Conservation (phyloP, 2,113 vertebrate genomes). For the Hemichromis elongatus region DNA sequence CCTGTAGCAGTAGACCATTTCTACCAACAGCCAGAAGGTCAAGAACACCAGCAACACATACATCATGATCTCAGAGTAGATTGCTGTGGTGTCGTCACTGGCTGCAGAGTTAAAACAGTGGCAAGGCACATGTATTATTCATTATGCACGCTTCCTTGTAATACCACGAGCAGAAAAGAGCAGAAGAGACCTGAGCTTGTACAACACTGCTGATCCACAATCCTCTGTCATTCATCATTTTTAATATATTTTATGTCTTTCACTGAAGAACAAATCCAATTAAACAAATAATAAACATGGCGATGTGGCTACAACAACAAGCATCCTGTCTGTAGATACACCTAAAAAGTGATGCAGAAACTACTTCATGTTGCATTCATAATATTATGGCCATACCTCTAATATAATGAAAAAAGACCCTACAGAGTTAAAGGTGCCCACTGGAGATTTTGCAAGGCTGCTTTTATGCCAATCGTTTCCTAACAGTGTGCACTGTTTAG, state of each 20-base stretch:
- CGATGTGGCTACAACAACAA: not conserved
- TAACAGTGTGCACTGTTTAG: not conserved
- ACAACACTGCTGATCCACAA: not conserved
- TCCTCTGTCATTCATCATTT: not conserved
- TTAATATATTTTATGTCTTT: not conserved
- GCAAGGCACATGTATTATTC: constrained; percentile 42
- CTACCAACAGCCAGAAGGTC: constrained; percentile 92
- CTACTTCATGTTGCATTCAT: not conserved
- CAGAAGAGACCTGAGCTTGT: not conserved
- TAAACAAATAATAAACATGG: not conserved
- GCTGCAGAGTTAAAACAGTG: constrained; percentile 70
- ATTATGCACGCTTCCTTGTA: not conserved
- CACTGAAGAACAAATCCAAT: not conserved
- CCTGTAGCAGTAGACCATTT: constrained; percentile 98
- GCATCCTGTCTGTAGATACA: not conserved
- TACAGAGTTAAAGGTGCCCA: constrained; percentile 8
- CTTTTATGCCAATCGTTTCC: not conserved
- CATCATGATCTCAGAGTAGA: constrained; percentile 98
- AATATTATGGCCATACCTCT: not conserved
- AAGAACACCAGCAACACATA: constrained; percentile 95
- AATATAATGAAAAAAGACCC: not conserved
- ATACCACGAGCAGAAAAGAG: not conserved
- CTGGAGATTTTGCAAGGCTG: constrained; percentile 4
- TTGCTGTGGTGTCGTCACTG: constrained; percentile 78
- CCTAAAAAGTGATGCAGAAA: not conserved